Conservation (phyloP, 2,888 invertebrate genomes). For the Scaptomyza cyrtandrae region DNA sequence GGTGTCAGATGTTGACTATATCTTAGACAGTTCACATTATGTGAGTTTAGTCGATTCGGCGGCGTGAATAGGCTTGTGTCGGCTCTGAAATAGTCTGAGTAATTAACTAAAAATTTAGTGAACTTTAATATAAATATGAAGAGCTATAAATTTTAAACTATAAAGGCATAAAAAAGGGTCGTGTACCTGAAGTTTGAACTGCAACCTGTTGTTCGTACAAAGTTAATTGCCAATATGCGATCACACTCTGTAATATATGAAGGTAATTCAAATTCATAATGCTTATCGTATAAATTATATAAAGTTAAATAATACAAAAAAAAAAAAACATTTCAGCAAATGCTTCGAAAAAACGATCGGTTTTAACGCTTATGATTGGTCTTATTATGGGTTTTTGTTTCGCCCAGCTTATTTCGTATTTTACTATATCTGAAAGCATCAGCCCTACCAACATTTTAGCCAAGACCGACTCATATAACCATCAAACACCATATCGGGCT, state of each 20-base stretch:
- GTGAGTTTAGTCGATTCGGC: constrained; percentile 7
- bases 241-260: constrained; percentile 5
- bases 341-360: constrained; percentile 1
- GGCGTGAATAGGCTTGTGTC: constrained; percentile 3
- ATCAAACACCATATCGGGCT: not conserved
- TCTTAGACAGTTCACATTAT: not conserved
- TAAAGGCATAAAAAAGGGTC: no score
- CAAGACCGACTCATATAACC: not conserved
- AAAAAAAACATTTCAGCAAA: constrained; percentile 16
- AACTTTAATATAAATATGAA: no score
- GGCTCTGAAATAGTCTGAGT: not conserved
- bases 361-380: constrained; percentile 20
- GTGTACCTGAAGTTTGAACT: no score
- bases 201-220: no score
- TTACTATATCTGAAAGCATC: constrained; percentile 24
- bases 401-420: constrained; percentile 33
- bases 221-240: constrained; percentile 1
- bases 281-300: no score
- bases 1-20: not conserved
- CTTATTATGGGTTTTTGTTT: constrained; percentile 34
- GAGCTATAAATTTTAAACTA: no score
- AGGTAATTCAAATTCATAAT: constrained; percentile 7
- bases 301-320: not conserved
- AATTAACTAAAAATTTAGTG: no score
- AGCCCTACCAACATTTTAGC: not conserved